Percentiles rank a stretch among this genome's conserved stretches.
phyloP scores from a whole-genome alignment of 2,113 vertebrate species.

The Hippopotamus amphibius region DNA sequence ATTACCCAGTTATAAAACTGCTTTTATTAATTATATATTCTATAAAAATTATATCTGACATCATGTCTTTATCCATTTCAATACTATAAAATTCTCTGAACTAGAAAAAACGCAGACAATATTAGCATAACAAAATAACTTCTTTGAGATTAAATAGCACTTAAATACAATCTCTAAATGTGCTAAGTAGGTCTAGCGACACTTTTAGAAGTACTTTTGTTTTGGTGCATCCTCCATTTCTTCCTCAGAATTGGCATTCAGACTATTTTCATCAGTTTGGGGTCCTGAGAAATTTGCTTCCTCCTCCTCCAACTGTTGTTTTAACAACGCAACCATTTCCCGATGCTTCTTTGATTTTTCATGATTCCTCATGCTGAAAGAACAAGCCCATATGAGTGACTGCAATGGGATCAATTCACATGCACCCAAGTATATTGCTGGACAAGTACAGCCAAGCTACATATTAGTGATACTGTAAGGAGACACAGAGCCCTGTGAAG shows the following conservation, averaged over 20 bases:
- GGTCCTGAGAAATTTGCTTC: conserved; percentile 87
- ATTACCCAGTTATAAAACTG: not conserved
- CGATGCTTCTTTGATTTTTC: conserved; percentile 97
- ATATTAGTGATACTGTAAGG: not conserved
- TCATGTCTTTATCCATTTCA: not conserved
- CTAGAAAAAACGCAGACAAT: not conserved
- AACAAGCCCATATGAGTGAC: conserved; percentile 12
- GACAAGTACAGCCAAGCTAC: not conserved
- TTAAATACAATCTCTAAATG: not conserved
- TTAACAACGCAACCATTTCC: conserved; percentile 94
- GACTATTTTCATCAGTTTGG: conserved; percentile 74
- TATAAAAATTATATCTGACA: not conserved
- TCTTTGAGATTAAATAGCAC: not conserved
- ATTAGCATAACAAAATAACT: not conserved
- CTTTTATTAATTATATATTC: not conserved
- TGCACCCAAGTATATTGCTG: not conserved
- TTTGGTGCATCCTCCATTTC: conserved; percentile 86
- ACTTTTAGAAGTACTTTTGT: conserved; percentile 89
- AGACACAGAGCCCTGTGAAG: not conserved
- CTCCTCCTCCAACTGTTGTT: conserved; percentile 94
- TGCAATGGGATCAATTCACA: accelerated
- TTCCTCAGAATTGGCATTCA: conserved; percentile 84
- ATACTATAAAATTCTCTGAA: not conserved
- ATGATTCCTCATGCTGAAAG: conserved; percentile 94
- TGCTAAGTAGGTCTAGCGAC: not conserved